Evolutionary conservation across 2,888 invertebrate species (phyloP), one percentile per base, ranked within the genome.

Genomic region (Standfussiana lucernea): DNA sequence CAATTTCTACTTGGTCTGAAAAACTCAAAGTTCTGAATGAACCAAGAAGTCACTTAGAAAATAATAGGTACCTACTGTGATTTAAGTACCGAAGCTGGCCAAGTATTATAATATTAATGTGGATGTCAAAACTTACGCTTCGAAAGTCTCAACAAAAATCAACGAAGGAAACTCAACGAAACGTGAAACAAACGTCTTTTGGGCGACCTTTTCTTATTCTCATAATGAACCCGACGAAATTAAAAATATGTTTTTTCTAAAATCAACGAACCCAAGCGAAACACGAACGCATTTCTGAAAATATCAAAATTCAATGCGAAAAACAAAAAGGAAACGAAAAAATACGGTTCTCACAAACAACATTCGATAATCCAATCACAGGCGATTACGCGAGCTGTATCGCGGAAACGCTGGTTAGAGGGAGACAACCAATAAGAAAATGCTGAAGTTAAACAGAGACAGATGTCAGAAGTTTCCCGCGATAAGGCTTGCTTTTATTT

Each of bases 351-450:
- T 80, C 77, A 24, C 68, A 75, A 85, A 84, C 72, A 84, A 71
- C 72, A 78, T 87, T 81, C 84, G 80, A 86, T 85, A 86, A 89
- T 89, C 85, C 84, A 86, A 88, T 87, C 84, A 76, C 73, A 72
- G 67, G 53, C 83, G 76, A 84, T 86, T 83, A 86, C 82, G 65
- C 45, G 70, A 37, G 61, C 72, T 56, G 66, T 50, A 80, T 88
- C 67, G 81, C 65, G 75, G 59, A 80, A 76, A 71, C 56, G 24
- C n/a, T 32, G 28, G 70, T 47, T 56, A 45, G 71, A 88, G 65
- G 6, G 77, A 78, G 76, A 88, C 40, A 50, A 0, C 13, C 2
- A 24, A 72, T 66, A 21, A 8, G 21, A 67, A 77, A 64, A 32
- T 37, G n/a, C 0, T 13, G 1, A 59, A 77, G 80, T 73, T 56